Evolutionary conservation across 2,113 vertebrate genomes (phyloP).

Genomic region (Ammodytes marinus): DNA sequence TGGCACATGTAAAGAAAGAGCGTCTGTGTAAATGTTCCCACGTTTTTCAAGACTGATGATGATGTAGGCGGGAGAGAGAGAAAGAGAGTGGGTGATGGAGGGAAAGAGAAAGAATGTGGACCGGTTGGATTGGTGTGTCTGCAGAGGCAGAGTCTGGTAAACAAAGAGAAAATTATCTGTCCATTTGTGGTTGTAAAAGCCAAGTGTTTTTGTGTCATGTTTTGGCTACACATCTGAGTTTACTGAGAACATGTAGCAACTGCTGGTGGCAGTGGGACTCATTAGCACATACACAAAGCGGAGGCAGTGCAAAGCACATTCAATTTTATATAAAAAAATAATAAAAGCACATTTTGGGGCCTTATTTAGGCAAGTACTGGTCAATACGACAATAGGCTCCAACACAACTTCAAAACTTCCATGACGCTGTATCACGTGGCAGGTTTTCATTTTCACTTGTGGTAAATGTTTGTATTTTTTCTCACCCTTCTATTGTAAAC

Average conservation of each 20-base stretch:
- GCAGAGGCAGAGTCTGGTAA: constrained; percentile 9
- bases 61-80: not conserved
- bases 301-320: not conserved
- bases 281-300: not conserved
- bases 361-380: not conserved
- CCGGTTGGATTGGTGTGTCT: not conserved
- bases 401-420: constrained; percentile 5
- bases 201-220: not conserved
- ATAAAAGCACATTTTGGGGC: not conserved
- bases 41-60: constrained; percentile 3
- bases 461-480: constrained; percentile 5
- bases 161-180: not conserved
- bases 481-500: not conserved
- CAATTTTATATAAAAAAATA: not conserved
- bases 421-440: not conserved
- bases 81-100: constrained; percentile 1
- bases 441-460: not conserved
- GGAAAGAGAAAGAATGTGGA: constrained; percentile 31
- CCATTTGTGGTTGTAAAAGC: not conserved
- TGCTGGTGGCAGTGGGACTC: not conserved
- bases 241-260: not conserved
- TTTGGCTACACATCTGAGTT: not conserved
- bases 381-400: not conserved
- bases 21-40: not conserved
- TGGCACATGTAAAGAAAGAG: not conserved